Evolutionary conservation across 2,797 vertebrate species (phyloP), one percentile per base, ranked within the genome.

Genomic region (Xenops minutus): DNA sequence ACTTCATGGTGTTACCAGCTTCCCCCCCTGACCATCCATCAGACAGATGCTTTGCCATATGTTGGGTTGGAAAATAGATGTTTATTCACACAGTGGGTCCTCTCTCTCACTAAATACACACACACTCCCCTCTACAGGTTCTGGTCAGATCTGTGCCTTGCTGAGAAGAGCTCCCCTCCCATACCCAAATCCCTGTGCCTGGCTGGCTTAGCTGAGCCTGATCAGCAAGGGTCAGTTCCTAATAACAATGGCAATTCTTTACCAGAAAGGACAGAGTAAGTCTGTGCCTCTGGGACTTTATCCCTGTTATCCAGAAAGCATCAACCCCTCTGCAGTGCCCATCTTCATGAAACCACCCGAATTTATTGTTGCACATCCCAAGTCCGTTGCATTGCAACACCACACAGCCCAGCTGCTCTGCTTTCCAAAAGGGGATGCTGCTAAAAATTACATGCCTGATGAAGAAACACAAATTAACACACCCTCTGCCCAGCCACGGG

Each of bases 351-450:
- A 55, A 72, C 0, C 0, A 52, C 39, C n/a, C 10, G 55, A 48
- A 55, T 44, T 44, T 85, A 7, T 36, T n/a, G 39, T 69, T 56
- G 22, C 48, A 55, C 39, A 43, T 84, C 55, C 29, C 62, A 26
- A 49, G 77, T 69, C 8, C 27, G 12, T 87, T 92, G 63, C 24
- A 20, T 94, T 95, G 81, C 95, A 73, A 92, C 92, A 79, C 46
- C 3, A 6, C 1, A 1, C 80, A 62, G 58, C 85, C 66, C 0
- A 0, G 13, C 55, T n/a, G 43, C 32, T 82, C 69, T 87, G 88
- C 71, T 94, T 93, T 73, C 92, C 81, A 77, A 79, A 90, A 93
- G 80, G 69, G 85, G 94, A 89, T 85, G 71, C 88, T 92, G 88
- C 90, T 95, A 91, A 95, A 95, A 93, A 93, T 92, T 84, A 67